phyloP scores from a whole-genome alignment of 1,140 invertebrate genomes.

The Pomacea maculata region DNA sequence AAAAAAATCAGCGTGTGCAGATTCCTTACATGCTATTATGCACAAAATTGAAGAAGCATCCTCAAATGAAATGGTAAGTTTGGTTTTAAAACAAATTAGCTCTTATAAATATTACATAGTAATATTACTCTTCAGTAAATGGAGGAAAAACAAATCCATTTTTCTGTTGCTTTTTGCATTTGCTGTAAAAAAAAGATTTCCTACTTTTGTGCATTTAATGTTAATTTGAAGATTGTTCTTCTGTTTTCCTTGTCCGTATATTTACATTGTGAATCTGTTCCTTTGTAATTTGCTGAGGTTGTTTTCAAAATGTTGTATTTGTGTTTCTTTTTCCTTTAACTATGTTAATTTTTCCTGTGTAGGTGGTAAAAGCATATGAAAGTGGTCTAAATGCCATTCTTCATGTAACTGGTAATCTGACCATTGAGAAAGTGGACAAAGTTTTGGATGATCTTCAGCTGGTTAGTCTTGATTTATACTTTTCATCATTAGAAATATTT shows the following conservation, averaged over 20 bases:
- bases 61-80: conserved; percentile 52
- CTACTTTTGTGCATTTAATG: too few relatives aligned
- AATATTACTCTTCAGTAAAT: too few relatives aligned
- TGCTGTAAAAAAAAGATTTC: too few relatives aligned
- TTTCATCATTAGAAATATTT: not conserved
- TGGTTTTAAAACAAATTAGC: too few relatives aligned
- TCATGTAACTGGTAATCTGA: conserved; percentile 31
- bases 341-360: not conserved
- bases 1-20: conserved; percentile 41
- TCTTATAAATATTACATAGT: too few relatives aligned
- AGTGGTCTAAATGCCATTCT: conserved; percentile 40
- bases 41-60: conserved; percentile 46
- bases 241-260: not conserved
- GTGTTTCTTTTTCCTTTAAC: not conserved
- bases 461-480: conserved; percentile 27
- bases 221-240: not conserved
- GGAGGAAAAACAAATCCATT: not conserved
- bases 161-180: too few relatives aligned
- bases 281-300: not conserved
- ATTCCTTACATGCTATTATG: conserved; percentile 44
- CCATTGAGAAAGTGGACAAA: conserved; percentile 39
- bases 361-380: conserved; percentile 52
- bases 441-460: conserved; percentile 46
- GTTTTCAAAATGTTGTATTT: not conserved
- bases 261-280: not conserved